phyloP scores from a whole-genome alignment of 2,113 vertebrate genomes.

The Platichthys flesus region DNA sequence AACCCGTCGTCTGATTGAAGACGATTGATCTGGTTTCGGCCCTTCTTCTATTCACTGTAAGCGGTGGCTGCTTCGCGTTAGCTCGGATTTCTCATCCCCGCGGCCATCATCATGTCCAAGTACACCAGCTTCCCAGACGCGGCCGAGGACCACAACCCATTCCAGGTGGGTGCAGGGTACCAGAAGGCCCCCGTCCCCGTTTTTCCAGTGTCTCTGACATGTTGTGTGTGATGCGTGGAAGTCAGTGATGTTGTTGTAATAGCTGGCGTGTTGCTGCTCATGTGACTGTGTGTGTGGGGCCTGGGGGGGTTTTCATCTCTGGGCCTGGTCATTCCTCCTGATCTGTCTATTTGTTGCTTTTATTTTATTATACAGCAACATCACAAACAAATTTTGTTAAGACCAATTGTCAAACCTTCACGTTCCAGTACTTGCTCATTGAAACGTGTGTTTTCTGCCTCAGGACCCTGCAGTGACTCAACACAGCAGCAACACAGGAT shows the following conservation, averaged over 20 bases:
- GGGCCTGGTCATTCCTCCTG: slow-evolving; percentile 3
- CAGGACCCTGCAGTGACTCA: slow-evolving; percentile 91
- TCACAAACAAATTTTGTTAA: not conserved
- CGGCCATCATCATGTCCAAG: slow-evolving; percentile 71
- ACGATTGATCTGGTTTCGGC: not conserved
- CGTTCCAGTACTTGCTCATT: not conserved
- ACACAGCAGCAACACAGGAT: slow-evolving; percentile 84
- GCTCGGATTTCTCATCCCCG: not conserved
- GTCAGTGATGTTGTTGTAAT: slow-evolving; percentile 26
- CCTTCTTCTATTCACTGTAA: not conserved
- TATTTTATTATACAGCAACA: not conserved
- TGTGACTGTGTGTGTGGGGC: slow-evolving; percentile 46
- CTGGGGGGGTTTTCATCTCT: not conserved
- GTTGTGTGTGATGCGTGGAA: not conserved
- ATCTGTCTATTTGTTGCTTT: slow-evolving; percentile 34
- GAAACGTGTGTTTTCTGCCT: slow-evolving; percentile 4
- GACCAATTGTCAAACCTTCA: not conserved
- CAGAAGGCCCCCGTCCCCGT: not conserved
- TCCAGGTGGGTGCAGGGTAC: slow-evolving; percentile 76
- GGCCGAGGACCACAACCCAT: slow-evolving; percentile 81
- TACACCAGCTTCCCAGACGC: slow-evolving; percentile 80
- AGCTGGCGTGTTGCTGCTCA: slow-evolving; percentile 61
- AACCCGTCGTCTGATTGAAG: not conserved
- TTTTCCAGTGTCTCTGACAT: not conserved
- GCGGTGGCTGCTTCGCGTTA: slow-evolving; percentile 25